Base-by-base conservation (phyloP, 2,888 invertebrate species). In the Neuroscelio doddi region DNA sequence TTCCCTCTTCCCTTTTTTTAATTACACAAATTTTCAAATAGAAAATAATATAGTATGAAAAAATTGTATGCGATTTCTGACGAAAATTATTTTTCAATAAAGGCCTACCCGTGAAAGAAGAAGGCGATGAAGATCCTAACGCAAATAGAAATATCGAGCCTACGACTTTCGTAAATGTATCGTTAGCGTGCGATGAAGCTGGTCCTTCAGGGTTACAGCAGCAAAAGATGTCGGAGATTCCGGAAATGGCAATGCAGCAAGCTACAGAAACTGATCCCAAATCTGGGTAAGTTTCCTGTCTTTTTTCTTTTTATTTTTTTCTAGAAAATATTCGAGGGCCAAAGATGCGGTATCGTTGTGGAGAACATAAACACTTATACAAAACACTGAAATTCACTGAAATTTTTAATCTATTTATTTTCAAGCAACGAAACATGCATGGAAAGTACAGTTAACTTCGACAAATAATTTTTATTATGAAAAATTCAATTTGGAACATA, bases 121-220 rank as follows among this genome's bases (percentile, higher is more conserved):
- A 85, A 56, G 75, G 76, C 24, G 82, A 84, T 52, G 85, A 82
- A 49, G 81, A 82, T 58, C 77, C 75, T 3, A 78, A 61, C 47
- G 77, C 64, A 55, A 78, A 71, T 57, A 74, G 79, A 76, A 72
- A 73, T 1, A 75, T 84, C 15, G 85, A 84, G 64, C 78, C 81
- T 21, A 79, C 83, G 12, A 80, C 84, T 0, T 85, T 82, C 64
- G 84, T 84, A 7, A 83, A 82, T 63, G 84, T 85, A 10, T 77
- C 82, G 3, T 42, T 85, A 46, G 77, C 82, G 0, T 83, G 85
- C 36, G 84, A 85, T 24, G 85, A 85, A 51, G 84, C 85, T 2
- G 85, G 85, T 41, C 85, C 85, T 0, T 85, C 85, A 0, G 85
- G 85, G 14, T 72, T 85, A n/a, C 85, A 85, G 41, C 84, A 84